phyloP scores from a whole-genome alignment of 2,113 vertebrate genomes.

The Xerus inauris region DNA sequence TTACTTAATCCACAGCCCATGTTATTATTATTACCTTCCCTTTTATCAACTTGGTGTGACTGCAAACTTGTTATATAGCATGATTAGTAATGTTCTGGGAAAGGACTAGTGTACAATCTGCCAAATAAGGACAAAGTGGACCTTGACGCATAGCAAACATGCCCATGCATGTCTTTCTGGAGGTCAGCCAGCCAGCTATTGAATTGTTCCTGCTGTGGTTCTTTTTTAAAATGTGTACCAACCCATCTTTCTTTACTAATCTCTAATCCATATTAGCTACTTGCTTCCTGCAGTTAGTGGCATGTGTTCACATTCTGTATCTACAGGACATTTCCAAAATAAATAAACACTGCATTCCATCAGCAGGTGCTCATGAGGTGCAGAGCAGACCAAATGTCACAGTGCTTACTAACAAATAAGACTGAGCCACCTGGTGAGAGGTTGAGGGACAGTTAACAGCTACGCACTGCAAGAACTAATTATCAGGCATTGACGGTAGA shows the following conservation, averaged over 20 bases:
- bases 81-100: conserved; percentile 37
- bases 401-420: neutral
- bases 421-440: neutral
- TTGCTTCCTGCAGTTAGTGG: neutral
- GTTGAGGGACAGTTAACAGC: neutral
- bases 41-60: accelerated
- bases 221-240: neutral
- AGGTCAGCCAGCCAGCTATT: neutral
- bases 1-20: neutral
- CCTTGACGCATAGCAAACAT: conserved; percentile 56
- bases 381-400: too few relatives aligned
- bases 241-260: neutral
- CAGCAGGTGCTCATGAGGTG: neutral
- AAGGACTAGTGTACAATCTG: conserved; percentile 16
- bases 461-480: neutral
- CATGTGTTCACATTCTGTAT: neutral
- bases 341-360: neutral
- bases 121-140: conserved; percentile 55
- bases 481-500: neutral
- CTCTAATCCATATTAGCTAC: neutral
- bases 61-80: neutral
- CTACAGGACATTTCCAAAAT: neutral
- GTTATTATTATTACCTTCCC: neutral
- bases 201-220: neutral
- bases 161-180: conserved; percentile 74